Percentiles rank a stretch among this genome's conserved stretches.
phyloP scores from a whole-genome alignment of 2,113 vertebrate species.

The Saiga tatarica region DNA sequence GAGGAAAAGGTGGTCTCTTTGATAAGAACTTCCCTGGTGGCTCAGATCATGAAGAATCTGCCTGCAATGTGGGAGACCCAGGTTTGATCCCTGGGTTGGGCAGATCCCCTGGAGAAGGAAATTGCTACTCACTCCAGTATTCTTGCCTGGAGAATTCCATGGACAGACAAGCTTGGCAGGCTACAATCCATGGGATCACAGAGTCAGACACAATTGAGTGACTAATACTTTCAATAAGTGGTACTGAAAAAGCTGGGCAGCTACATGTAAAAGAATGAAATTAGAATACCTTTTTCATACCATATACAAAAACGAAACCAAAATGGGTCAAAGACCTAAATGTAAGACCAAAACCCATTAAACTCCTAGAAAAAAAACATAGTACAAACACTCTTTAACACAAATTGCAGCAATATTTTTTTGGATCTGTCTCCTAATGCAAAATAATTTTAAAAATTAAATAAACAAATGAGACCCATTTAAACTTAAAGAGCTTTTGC shows the following conservation, averaged over 20 bases:
- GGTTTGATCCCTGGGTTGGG: not conserved
- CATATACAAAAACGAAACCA: not conserved
- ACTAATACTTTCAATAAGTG: not conserved
- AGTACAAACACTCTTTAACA: not conserved
- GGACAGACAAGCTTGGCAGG: not conserved
- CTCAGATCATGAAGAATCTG: not conserved
- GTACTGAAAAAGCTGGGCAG: not conserved
- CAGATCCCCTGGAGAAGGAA: not conserved
- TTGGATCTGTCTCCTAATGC: not conserved
- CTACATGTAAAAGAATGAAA: not conserved
- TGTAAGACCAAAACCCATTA: not conserved
- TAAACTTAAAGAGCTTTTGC: not conserved
- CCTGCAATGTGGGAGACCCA: not conserved
- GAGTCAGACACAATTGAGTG: not conserved
- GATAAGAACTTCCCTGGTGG: not conserved
- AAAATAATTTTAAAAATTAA: not conserved
- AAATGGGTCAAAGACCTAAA: not conserved
- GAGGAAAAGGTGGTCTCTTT: not conserved
- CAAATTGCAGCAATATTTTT: not conserved
- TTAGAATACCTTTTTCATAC: not conserved
- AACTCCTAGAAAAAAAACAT: not conserved
- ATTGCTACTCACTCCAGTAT: not conserved
- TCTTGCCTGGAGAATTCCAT: not conserved
- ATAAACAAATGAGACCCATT: not conserved
- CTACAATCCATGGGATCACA: not conserved